Base-by-base conservation (phyloP, 2,113 vertebrate genomes). In the Callospermophilus lateralis region DNA sequence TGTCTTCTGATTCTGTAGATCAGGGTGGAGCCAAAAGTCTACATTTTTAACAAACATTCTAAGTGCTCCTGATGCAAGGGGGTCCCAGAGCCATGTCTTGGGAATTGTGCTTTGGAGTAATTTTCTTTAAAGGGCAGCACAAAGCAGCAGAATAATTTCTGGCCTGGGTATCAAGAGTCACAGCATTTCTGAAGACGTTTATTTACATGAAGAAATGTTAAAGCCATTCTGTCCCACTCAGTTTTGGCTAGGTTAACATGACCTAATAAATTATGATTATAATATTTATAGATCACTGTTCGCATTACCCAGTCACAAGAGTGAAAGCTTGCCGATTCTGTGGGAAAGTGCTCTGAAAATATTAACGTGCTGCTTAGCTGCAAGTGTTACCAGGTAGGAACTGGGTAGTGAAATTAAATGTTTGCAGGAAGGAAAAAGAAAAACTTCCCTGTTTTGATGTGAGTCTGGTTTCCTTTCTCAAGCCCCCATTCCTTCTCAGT, bases 391-490 rank as follows among this genome's bases (percentile, higher is more conserved):
- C 80, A 90, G 76, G 63, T 86, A 73, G 7, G 26, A 87, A 90
- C 67, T 65, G 37, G 55, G 84, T 4, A 17, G 76, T 34, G 32
- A 65, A 92, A 86, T 65, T 20, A 55, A 55, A 73, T 73, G 20
- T 83, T 73, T 84, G 24, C 53, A 48, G 79, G 7, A n/a, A 22
- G 12, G 6, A 32, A 26, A 45, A 87, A 8, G 30, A 13, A 87
- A 20, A 19, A 20, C 12, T 4, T 61, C 55, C 76, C 45, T 95
- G 84, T 89, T 97, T 94, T 79, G 45, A 37, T 90, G 67, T n/a
- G 42, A 96, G 92, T 30, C 67, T 30, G 2, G 37, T 32, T 95
- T 94, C 63, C 95, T 92, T 96, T 94, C 88, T 96, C 73, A 93
- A 70, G 83, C 16, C 63, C 42, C 30, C 32, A 0, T 85, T 96